Percentiles rank a stretch among this genome's conserved stretches.
phyloP scores from a whole-genome alignment of 2,888 invertebrate genomes.

The Drosophila nr. perissopoda region DNA sequence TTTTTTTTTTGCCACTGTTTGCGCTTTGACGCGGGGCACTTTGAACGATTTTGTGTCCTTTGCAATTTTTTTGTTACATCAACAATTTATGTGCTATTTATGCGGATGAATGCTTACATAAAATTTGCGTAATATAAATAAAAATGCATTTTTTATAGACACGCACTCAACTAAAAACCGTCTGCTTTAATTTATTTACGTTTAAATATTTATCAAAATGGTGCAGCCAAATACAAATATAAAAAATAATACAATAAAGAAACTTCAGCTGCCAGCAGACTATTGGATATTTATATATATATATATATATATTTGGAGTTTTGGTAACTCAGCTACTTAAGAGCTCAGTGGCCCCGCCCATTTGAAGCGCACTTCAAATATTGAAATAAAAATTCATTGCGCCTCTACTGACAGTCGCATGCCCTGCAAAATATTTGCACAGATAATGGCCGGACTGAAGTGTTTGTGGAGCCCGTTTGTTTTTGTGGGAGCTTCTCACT shows the following conservation, averaged over 20 bases:
- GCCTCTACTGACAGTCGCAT: conserved; percentile 17
- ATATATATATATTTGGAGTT: conserved; percentile 24
- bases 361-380: conserved; percentile 64
- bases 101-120: conserved; percentile 75
- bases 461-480: conserved; percentile 51
- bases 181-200: conserved; percentile 31
- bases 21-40: conserved; percentile 33
- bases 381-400: conserved; percentile 70
- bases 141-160: conserved; percentile 63
- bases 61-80: conserved; percentile 43
- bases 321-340: conserved; percentile 49
- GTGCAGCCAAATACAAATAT: conserved; percentile 1
- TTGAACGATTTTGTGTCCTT: conserved; percentile 40
- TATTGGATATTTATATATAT: neutral
- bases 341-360: conserved; percentile 35
- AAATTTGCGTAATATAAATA: conserved; percentile 66
- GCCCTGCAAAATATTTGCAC: conserved; percentile 61
- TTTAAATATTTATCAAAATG: conserved; percentile 30
- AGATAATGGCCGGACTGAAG: conserved; percentile 58
- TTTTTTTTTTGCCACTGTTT: conserved; percentile 17
- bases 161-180: conserved; percentile 5
- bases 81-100: conserved; percentile 60
- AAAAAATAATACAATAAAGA: neutral
- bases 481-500: conserved; percentile 39
- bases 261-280: neutral